Evolutionary conservation across 35 echinoderm and acorn worm species (phyloP).

Genomic region (Amphiura filiformis): DNA sequence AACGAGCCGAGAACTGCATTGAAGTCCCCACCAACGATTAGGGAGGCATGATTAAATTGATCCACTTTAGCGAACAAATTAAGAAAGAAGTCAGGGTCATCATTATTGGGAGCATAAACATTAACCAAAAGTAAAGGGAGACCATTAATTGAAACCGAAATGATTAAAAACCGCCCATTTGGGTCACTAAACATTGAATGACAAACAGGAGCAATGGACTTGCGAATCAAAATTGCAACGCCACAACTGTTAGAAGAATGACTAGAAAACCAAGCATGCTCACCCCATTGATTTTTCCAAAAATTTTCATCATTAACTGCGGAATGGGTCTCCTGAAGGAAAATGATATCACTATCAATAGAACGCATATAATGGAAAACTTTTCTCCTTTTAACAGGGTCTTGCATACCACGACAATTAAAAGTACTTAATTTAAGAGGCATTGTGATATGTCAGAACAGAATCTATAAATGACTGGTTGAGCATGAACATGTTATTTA

Average conservation of each 20-base stretch:
- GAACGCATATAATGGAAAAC: too few relatives aligned
- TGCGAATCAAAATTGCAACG: neutral
- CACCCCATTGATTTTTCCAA: neutral
- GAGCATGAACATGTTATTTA: too few relatives aligned
- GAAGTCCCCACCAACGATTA: neutral
- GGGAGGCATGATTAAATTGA: neutral
- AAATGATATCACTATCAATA: too few relatives aligned
- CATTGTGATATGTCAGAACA: too few relatives aligned
- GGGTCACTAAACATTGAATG: neutral
- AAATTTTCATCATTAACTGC: too few relatives aligned
- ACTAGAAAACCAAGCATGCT: neutral
- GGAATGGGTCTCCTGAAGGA: too few relatives aligned
- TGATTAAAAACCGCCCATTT: neutral
- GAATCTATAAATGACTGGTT: neutral
- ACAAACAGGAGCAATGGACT: neutral
- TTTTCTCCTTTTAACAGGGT: too few relatives aligned
- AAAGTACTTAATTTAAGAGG: too few relatives aligned
- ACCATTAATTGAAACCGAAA: neutral
- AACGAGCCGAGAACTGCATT: neutral
- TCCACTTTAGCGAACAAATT: neutral
- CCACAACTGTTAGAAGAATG: neutral
- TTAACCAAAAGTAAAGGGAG: neutral
- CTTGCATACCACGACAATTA: too few relatives aligned
- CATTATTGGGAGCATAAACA: neutral
- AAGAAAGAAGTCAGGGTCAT: neutral